Base-by-base conservation (phyloP, 2,888 invertebrate species). In the Heliconius erato region DNA sequence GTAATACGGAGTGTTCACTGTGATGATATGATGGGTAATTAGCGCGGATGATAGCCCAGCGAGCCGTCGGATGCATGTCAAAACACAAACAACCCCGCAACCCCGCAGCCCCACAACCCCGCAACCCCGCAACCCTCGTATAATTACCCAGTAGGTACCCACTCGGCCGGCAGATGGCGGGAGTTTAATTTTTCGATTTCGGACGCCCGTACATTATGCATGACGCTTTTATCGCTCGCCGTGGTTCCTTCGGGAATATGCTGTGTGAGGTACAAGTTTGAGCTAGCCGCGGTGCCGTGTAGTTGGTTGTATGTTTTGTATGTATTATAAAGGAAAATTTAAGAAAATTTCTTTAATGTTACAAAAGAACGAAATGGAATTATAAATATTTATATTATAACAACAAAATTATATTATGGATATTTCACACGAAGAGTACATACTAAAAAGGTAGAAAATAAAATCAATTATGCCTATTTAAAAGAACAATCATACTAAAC, bases 131-230 rank as follows among this genome's bases (percentile, higher is more conserved):
- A 72, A 72, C 72, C 90, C 90, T 88, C 87, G 91, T 87, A 91
- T 91, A 93, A 93, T 93, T 92, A 92, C 72, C 44, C 16, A 72
- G 72, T 63, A 63, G 63, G 63, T 44, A 49, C 90, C 88, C 90
- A 85, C 88, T 87, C 89, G 89, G 88, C 91, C 91, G 92, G 90
- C 94, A 95, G 95, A 95, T 95, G 95, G 94, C 92, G 91, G 90
- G 91, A 92, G 93, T 94, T 95, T 95, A 95, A 95, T 95, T 95
- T 95, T 95, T 95, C 95, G 95, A 95, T 95, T 95, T 95, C 94
- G 95, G 94, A 93, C 95, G 91, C 90, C 90, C 87, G 89, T 95
- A 91, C 94, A 95, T 95, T 93, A 95, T 95, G 95, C 92, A 95
- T 93, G 93, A 94, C 90, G 95, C 95, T 95, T 95, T 95, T 95